Evolutionary conservation across 92 coral and sea anemone species (phyloP).

Genomic region (Parazoanthus swiftii): DNA sequence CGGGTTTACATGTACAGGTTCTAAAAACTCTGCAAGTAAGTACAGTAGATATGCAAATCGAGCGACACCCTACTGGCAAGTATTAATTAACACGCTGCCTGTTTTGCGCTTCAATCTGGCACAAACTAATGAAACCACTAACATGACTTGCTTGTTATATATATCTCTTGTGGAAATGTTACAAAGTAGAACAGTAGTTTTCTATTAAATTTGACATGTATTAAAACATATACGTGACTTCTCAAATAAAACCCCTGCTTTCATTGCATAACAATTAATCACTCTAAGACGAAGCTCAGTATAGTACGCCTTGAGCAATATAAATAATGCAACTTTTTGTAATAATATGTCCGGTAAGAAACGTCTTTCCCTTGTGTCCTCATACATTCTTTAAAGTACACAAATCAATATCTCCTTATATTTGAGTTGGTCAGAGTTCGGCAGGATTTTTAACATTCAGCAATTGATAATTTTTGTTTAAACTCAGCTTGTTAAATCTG

Average conservation of each 20-base stretch:
- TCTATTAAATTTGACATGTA: background rate
- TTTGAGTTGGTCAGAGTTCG: background rate
- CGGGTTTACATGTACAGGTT: background rate
- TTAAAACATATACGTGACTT: constrained; percentile 6
- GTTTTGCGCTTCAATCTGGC: background rate
- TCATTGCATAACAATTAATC: background rate
- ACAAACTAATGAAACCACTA: background rate
- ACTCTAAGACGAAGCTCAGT: background rate
- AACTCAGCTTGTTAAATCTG: too few species aligned
- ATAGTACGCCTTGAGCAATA: background rate
- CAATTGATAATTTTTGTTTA: too few species aligned
- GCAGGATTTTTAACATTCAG: background rate
- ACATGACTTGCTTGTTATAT: background rate
- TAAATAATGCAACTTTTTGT: background rate
- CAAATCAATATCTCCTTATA: background rate
- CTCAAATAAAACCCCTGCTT: background rate
- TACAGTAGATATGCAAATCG: background rate
- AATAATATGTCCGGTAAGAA: background rate
- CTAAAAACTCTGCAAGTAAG: background rate
- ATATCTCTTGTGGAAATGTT: background rate
- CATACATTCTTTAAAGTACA: background rate
- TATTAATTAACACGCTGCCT: background rate
- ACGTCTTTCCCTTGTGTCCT: background rate
- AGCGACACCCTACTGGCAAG: constrained; percentile 3
- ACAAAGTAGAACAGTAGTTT: background rate